Base-by-base conservation (phyloP, 2,888 invertebrate genomes). In the Dioctria rufipes region DNA sequence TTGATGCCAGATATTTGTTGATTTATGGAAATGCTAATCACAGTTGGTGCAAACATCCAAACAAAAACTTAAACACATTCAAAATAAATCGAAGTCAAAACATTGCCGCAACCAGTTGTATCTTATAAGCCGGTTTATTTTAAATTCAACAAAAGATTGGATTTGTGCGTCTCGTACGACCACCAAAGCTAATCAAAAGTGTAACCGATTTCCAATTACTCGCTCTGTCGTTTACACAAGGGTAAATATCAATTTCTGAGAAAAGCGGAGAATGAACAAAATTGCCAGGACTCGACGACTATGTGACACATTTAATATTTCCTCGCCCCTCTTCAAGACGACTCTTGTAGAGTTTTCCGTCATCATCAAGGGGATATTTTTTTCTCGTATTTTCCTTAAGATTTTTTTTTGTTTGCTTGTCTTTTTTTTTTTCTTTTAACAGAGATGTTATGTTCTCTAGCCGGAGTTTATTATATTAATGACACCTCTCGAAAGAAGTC, bases 141-240 rank as follows among this genome's bases (percentile, higher is more conserved):
- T 54, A 54, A 11, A n/a, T 11, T 54, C 11, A 4, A 8, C 54
- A n/a, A 54, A 8, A 58, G 73, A 73, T 73, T 73, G 73, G 58
- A 73, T 73, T 5, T 58, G 39, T 73, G 60, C 58, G 73, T 51
- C 43, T 40, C 11, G 73, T 58, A 82, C 25, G 25, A 82, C 82
- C 82, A 75, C 82, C 71, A 82, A 82, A 80, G 63, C 73, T 80
- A 80, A 82, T 82, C 82, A 82, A 78, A 78, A 78, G 54, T 78
- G 77, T 77, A 77, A 49, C 77, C 80, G 80, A 78, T 71, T 81
- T 81, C 80, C 81, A 80, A 80, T 80, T 81, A 77, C 80, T 58
- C 65, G 37, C 54, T 80, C 66, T 80, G 77, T 78, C 77, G 71
- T 69, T 80, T 78, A 80, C 78, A 78, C 79, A 78, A 73, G 80